A percentile compares a stretch with the other conserved stretches of the same genome.
Evolutionary conservation across 1,140 invertebrate genomes (phyloP).

Genomic region (Physella acuta): DNA sequence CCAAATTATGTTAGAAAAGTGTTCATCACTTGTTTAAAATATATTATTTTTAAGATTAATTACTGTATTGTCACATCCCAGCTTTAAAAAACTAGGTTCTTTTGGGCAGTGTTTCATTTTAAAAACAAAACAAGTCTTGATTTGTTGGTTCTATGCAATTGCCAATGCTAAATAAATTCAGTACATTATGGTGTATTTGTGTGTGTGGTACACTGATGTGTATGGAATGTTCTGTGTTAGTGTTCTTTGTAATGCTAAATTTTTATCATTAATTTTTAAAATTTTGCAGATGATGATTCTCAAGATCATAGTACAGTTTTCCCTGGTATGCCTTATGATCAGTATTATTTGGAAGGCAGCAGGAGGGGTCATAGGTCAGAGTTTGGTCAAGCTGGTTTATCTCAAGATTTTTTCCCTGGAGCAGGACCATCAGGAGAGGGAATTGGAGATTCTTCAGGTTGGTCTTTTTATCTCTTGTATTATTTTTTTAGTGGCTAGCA

Average conservation of each 20-base stretch:
- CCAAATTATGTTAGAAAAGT: too few species aligned
- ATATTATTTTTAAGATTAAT: too few species aligned
- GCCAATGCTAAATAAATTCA: not conserved
- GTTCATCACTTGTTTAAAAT: too few species aligned
- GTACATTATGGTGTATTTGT: not conserved
- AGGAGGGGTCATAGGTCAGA: conserved; percentile 18
- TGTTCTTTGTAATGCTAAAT: not conserved
- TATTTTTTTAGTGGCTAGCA: not conserved
- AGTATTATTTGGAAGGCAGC: conserved; percentile 12
- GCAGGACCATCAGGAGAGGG: conserved; percentile 12
- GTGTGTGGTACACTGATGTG: not conserved
- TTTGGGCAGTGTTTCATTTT: too few species aligned
- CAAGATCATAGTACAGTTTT: conserved; percentile 14
- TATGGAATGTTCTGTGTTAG: not conserved
- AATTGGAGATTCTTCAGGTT: conserved; percentile 20
- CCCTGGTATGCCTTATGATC: conserved; percentile 15
- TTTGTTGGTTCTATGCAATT: too few species aligned
- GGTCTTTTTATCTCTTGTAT: conserved; percentile 7
- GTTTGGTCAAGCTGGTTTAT: conserved; percentile 1
- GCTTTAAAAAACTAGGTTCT: too few species aligned
- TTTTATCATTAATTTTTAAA: not conserved
- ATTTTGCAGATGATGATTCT: conserved; percentile 17
- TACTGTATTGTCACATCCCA: too few species aligned
- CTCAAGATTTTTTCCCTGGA: conserved; percentile 4
- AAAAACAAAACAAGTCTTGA: too few species aligned